Evolutionary conservation across 2,888 invertebrate species (phyloP).

Genomic region (Mayetiola destructor): DNA sequence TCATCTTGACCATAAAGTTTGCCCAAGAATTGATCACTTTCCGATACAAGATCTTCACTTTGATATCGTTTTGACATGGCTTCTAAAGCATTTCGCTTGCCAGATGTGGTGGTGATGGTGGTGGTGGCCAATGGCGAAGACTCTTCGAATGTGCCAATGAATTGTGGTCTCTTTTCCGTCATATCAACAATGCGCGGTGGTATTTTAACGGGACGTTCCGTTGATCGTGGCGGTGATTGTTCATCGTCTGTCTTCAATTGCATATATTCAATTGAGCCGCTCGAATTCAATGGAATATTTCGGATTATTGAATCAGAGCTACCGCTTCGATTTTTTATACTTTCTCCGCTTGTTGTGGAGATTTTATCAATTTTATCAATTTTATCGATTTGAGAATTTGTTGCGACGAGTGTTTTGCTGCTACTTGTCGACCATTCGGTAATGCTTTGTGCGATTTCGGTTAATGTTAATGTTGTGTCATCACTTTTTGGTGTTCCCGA

Average conservation of each 20-base stretch:
- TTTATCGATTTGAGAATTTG: conserved; percentile 33
- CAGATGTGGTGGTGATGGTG: conserved; percentile 18
- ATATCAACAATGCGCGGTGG: conserved; percentile 29
- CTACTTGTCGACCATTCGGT: conserved; percentile 75
- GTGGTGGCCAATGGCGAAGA: conserved; percentile 25
- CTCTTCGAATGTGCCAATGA: conserved; percentile 31
- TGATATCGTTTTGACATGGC: conserved; percentile 42
- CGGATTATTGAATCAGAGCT: background rate
- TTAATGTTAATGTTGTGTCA: conserved; percentile 55
- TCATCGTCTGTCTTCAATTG: conserved; percentile 31
- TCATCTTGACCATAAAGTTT: conserved; percentile 47
- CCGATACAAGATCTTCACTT: conserved; percentile 43
- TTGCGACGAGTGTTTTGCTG: conserved; percentile 55
- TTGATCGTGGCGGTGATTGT: conserved; percentile 24
- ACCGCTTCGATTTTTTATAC: conserved; percentile 35
- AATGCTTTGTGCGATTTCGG: conserved; percentile 60
- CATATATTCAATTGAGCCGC: conserved; percentile 26
- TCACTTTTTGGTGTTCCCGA: conserved; percentile 66
- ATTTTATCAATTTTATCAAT: conserved; percentile 26
- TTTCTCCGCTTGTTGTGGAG: conserved; percentile 37
- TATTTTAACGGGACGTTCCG: conserved; percentile 34
- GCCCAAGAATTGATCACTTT: conserved; percentile 41
- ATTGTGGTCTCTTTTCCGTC: conserved; percentile 21
- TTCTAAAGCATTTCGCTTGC: conserved; percentile 38
- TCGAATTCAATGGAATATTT: conserved; percentile 24